Base-by-base conservation (phyloP, 37 sponge, comb jelly and placozoan genomes). In the Amphimedon queenslandica region DNA sequence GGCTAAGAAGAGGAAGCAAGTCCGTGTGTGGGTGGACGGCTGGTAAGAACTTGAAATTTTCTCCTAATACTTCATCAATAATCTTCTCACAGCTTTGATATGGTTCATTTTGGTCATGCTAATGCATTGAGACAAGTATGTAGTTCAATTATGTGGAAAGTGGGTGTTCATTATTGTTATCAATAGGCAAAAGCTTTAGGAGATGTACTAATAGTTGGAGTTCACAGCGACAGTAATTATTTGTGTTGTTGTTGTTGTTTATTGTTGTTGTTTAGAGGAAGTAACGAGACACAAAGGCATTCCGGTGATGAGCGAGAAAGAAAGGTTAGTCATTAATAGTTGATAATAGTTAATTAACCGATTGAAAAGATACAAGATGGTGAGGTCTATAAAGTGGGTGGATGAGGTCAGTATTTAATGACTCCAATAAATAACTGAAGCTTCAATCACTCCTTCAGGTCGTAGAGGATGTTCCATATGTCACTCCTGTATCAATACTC, bases 101-200 rank as follows among this genome's bases (percentile, higher is more conserved):
- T 98, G 72, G 77, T 75, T 11, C 99, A 98, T 55, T 98, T 82
- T 84, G 99, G 99, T 42, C 99, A 98, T 51, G 90, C 94, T 53
- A 98, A 98, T 78, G 89, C 89, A 29, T 79, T 94, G 33, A 66
- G 99, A 63, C 99, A 98, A 73, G 84, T 77, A 2, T 1, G 73
- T 35, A 3, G n/a, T n/a, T n/a, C n/a, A n/a, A n/a, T n/a, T n/a
- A n/a, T n/a, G n/a, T n/a, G n/a, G n/a, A n/a, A n/a, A n/a, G n/a
- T n/a, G n/a, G n/a, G n/a, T n/a, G n/a, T n/a, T n/a, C n/a, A n/a
- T n/a, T n/a, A n/a, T n/a, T n/a, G n/a, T n/a, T n/a, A n/a, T n/a
- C n/a, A n/a, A 1, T 33, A 84, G 74, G 99, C 99, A 36, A 94
- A 94, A 69, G 66, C 74, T 36, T 74, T 94, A 74, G 95, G 99